phyloP scores from a whole-genome alignment of 64 coral and sea anemone species.

The Anthopleura sola region DNA sequence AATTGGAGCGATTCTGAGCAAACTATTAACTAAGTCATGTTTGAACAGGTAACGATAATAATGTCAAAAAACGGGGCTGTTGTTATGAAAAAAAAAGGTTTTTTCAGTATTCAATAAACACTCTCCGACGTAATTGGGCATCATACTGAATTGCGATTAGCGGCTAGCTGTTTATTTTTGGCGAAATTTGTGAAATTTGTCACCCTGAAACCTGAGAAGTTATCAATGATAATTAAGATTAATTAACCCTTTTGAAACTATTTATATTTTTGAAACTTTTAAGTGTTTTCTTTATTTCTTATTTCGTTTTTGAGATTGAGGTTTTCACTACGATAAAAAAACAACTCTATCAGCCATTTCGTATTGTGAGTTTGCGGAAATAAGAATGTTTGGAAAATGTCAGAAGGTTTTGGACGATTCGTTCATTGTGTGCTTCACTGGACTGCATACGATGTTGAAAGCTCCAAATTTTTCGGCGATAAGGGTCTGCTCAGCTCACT shows the following conservation, averaged over 20 bases:
- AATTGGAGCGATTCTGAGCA: background rate
- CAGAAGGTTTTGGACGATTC: constrained; percentile 9
- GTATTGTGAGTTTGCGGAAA: background rate
- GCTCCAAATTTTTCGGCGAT: background rate
- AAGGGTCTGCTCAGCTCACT: constrained; percentile 45
- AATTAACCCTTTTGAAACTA: too few relatives aligned
- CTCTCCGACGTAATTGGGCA: background rate
- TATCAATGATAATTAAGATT: too few relatives aligned
- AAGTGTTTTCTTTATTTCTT: too few relatives aligned
- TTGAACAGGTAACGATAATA: background rate
- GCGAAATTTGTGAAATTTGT: too few relatives aligned
- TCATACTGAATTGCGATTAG: background rate
- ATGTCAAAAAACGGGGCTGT: background rate
- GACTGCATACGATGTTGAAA: constrained; percentile 3
- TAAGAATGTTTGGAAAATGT: background rate
- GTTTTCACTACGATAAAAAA: too few relatives aligned
- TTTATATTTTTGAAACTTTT: too few relatives aligned
- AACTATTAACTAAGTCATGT: background rate
- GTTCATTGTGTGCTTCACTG: constrained; percentile 8
- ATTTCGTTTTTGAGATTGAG: too few relatives aligned
- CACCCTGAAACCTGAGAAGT: too few relatives aligned
- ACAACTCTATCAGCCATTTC: too few relatives aligned
- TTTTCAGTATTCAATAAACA: background rate
- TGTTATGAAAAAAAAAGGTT: background rate
- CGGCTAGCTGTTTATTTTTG: too few relatives aligned